These are phyloP conservation scores for Oplegnathus fasciatus DNA, from an alignment of 2,113 vertebrate genomes.

Conservation along the genomic window DNA sequence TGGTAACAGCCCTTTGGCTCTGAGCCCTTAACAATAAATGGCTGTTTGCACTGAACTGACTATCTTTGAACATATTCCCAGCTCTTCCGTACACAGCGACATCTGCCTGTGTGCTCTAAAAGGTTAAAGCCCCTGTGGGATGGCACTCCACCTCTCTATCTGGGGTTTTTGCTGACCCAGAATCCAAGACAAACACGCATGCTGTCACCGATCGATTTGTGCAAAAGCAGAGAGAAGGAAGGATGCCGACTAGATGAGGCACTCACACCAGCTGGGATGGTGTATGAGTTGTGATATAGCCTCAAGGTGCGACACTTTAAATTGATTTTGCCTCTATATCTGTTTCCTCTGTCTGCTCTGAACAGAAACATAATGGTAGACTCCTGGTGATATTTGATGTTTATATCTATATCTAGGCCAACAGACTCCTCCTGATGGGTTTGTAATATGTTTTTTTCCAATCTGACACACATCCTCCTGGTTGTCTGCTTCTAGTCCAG, in stretches of 20 bases:
- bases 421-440: slow-evolving; percentile 62
- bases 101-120: slow-evolving; percentile 49
- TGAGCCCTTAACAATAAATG: slow-evolving; percentile 38
- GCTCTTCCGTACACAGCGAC: slow-evolving; percentile 15
- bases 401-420: slow-evolving; percentile 46
- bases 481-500: slow-evolving; percentile 6
- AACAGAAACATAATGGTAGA: slow-evolving; percentile 35
- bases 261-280: slow-evolving; percentile 22
- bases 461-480: slow-evolving; percentile 46
- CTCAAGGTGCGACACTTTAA: slow-evolving; percentile 40
- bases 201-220: slow-evolving; percentile 63
- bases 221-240: slow-evolving; percentile 32
- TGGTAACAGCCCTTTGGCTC: slow-evolving; percentile 21
- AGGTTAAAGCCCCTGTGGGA: slow-evolving; percentile 54
- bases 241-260: slow-evolving; percentile 14
- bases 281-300: slow-evolving; percentile 7
- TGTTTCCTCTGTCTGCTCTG: slow-evolving; percentile 31
- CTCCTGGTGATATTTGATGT: slow-evolving; percentile 45
- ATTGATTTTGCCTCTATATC: slow-evolving; percentile 43
- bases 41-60: slow-evolving; percentile 46
- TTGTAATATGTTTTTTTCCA: slow-evolving; percentile 64
- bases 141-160: slow-evolving; percentile 44
- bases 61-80: slow-evolving; percentile 41
- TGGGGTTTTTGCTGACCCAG: slow-evolving; percentile 78
- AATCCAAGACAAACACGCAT: slow-evolving; percentile 65